Percentiles rank a stretch among this genome's conserved stretches.
Evolutionary conservation across 2,113 vertebrate genomes (phyloP).

Genomic region (Nannospalax galili): DNA sequence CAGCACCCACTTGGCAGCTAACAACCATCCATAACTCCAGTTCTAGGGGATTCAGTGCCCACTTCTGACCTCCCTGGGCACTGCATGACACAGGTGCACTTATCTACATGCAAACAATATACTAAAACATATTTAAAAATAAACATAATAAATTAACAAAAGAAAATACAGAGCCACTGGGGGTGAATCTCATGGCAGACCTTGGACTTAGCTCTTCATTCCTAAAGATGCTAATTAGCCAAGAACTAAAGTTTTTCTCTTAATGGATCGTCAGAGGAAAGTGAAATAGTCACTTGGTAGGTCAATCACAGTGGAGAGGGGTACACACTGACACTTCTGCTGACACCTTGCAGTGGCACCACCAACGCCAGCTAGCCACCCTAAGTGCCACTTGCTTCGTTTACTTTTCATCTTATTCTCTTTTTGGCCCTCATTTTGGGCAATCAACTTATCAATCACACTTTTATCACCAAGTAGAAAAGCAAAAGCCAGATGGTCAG

Average conservation of each 20-base stretch:
- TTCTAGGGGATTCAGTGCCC: no score
- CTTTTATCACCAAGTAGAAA: slow-evolving; percentile 48
- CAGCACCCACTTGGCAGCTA: no score
- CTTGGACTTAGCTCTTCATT: background rate
- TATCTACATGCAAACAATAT: no score
- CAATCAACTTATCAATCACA: slow-evolving; percentile 11
- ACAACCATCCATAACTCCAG: no score
- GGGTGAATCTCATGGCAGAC: background rate
- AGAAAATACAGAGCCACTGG: background rate
- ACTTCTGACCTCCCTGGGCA: no score
- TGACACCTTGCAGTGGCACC: background rate
- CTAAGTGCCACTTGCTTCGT: background rate
- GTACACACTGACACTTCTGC: background rate
- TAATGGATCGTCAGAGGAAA: background rate
- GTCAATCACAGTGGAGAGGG: background rate
- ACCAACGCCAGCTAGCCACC: background rate
- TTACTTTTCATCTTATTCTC: background rate
- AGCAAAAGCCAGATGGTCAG: background rate
- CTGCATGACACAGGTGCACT: no score
- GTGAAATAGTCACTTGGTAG: background rate
- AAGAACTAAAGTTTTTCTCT: background rate
- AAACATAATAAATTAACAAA: no score
- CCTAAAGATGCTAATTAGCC: background rate
- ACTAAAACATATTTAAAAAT: no score
- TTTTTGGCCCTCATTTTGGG: slow-evolving; percentile 3